A percentile compares a stretch with the other conserved stretches of the same genome.
Conservation (phyloP, 2,888 invertebrate genomes). For the Schrankia costaestrigalis region DNA sequence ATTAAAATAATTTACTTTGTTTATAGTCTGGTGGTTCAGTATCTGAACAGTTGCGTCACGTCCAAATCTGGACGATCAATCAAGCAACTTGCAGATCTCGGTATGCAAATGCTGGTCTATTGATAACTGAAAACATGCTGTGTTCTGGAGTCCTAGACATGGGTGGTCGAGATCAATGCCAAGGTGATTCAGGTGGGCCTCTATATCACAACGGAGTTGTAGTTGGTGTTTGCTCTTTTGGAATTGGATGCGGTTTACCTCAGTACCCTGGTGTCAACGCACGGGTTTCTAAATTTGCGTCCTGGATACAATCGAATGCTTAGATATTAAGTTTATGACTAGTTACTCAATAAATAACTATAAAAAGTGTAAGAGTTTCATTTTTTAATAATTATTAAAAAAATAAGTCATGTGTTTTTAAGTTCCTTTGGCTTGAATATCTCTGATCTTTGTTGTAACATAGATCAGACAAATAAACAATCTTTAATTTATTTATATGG, state of each 20-base stretch:
- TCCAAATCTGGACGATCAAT: constrained; percentile 41
- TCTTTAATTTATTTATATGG: no score
- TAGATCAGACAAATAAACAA: no score
- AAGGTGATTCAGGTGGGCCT: constrained; percentile 45
- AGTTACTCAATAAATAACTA: no score
- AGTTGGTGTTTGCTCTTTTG: constrained; percentile 44
- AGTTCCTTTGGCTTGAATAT: no score
- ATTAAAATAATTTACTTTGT: neutral
- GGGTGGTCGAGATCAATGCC: constrained; percentile 45
- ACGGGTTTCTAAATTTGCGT: constrained; percentile 35
- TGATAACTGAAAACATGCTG: constrained; percentile 42
- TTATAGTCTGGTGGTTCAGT: constrained; percentile 26
- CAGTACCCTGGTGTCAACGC: constrained; percentile 41
- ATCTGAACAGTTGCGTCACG: constrained; percentile 41
- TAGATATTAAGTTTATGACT: constrained; percentile 20
- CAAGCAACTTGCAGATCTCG: constrained; percentile 35
- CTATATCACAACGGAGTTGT: constrained; percentile 38
- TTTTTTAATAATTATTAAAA: no score
- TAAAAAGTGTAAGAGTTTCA: no score
- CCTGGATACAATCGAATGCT: constrained; percentile 25
- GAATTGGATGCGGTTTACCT: constrained; percentile 31
- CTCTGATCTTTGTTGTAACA: no score
- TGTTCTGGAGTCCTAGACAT: constrained; percentile 45
- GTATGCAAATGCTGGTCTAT: constrained; percentile 20
- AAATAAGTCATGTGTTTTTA: no score